Base-by-base conservation (phyloP, 2,113 vertebrate species). In the Canis aureus region DNA sequence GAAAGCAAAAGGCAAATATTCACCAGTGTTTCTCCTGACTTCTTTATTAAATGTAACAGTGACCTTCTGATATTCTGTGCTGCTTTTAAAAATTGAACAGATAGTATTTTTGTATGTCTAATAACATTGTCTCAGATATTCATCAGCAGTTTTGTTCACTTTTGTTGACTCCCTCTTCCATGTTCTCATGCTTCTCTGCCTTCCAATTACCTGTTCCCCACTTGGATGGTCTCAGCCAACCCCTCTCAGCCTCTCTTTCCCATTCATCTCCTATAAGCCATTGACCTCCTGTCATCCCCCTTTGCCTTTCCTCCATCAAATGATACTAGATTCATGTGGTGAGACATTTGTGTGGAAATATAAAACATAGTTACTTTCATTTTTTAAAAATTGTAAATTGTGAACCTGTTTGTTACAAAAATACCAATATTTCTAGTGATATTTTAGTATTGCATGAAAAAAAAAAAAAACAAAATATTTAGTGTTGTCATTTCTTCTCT, bases 1-100 rank as follows among this genome's bases (percentile, higher is more conserved):
- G 22, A 83, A 94, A 97, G 66, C 74, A 95, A 95, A 95, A 85
- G 57, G 38, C 53, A 94, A 97, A 71, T 4, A 8, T 89, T 90
- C 51, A 57, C 89, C 29, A 85, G 59, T 43, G 66, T 96, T 95
- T 95, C n/a, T 69, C 60, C 38, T 67, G 49, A 88, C 35, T 60
- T 78, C 32, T 90, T 82, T 79, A 90, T 23, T 60, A 57, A 74
- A 92, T 85, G 12, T 23, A 81, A 64, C 62, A 60, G 3, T 92
- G 59, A 43, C 27, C 29, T 76, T 80, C 19, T 81, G 25, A 67
- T 59, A 16, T 1, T 0, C 15, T 62, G 8, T 35, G 17, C 32
- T 83, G 49, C 51, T 90, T 96, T 89, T 64, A 91, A 55, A n/a
- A 96, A 76, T 81, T 2, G 2, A 62, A 71, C 5, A 66, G 27